Evolutionary conservation across 2,888 invertebrate genomes (phyloP), one percentile per base, ranked within the genome.

Genomic region (Scaptomyza cyrtandrae): DNA sequence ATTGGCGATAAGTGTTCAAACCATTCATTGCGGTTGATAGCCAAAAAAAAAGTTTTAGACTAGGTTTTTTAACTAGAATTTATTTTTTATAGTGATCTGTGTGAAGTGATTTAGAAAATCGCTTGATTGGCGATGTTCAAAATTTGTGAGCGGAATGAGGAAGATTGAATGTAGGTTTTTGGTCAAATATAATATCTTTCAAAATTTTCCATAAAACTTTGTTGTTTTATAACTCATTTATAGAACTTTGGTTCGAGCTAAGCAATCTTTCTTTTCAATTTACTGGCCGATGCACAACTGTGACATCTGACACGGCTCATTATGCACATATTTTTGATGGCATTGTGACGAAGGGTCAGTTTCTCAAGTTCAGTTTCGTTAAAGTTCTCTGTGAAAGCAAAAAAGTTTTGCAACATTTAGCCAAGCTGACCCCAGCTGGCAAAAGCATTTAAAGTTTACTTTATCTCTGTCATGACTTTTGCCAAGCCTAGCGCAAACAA

Each of bases 371-470:
- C 14, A 39, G 53, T 53, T 35, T 54, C 14, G 33, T 48, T 53
- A 35, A 31, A 52, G 60, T 58, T 54, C 44, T 37, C 62, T 61
- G 46, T 52, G 44, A 24, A 58, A 16, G 13, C 66, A 16, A 9
- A 41, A 41, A 65, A 78, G 63, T 65, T 86, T 66, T 63, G 61
- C 60, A 76, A 72, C 88, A 88, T 86, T 81, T 83, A 41, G 64
- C 58, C 63, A 52, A 10, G 63, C 74, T 74, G 86, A 83, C 77
- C 77, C 73, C 73, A 55, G 45, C 58, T 37, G 44, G 43, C 41
- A 75, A 83, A 76, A 69, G 62, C 84, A 86, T 81, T 81, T 88
- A 67, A 81, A 86, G 85, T 88, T 81, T 69, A 67, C 60, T 65
- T 88, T 66, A 80, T 69, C 62, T 68, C 68, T 56, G 72, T 71